Conservation (phyloP, 2,888 invertebrate species). For the Ophioninae sp. region DNA sequence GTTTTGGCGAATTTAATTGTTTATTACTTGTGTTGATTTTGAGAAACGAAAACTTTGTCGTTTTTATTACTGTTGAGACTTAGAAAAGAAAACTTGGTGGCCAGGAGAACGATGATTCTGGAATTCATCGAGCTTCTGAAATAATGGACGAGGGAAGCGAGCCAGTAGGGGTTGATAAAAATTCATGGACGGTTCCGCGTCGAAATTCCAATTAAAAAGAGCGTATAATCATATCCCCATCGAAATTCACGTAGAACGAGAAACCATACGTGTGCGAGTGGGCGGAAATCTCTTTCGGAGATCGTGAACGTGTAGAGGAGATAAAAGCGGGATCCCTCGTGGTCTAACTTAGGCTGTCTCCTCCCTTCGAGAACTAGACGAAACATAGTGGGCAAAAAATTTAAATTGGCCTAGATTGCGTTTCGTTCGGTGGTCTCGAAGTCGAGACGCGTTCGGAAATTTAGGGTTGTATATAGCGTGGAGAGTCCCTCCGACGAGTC, state of each 20-base stretch:
- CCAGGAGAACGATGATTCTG: not conserved
- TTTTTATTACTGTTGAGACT: no score
- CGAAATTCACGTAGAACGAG: conserved; percentile 39
- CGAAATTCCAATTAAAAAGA: conserved; percentile 71
- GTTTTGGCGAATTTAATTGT: no score
- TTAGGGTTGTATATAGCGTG: conserved; percentile 4
- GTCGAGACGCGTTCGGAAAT: conserved; percentile 28
- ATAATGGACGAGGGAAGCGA: conserved; percentile 43
- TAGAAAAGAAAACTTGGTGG: not conserved
- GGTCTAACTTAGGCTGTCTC: not conserved
- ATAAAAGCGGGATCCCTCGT: conserved; percentile 17
- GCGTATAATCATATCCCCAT: conserved; percentile 73
- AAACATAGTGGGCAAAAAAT: conserved; percentile 70
- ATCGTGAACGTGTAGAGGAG: conserved; percentile 25
- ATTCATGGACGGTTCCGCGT: conserved; percentile 69
- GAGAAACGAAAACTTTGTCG: no score
- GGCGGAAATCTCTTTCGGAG: not conserved
- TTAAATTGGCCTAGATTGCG: conserved; percentile 76
- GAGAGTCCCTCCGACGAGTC: not conserved
- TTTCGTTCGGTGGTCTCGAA: conserved; percentile 58
- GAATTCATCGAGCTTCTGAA: conserved; percentile 24
- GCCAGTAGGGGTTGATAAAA: conserved; percentile 67
- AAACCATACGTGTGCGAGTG: conserved; percentile 4
- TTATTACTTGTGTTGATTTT: no score
- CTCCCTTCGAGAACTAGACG: conserved; percentile 66